Evolutionary conservation across 2,797 vertebrate genomes (phyloP).

Genomic region (Sebastes trivittatus): DNA sequence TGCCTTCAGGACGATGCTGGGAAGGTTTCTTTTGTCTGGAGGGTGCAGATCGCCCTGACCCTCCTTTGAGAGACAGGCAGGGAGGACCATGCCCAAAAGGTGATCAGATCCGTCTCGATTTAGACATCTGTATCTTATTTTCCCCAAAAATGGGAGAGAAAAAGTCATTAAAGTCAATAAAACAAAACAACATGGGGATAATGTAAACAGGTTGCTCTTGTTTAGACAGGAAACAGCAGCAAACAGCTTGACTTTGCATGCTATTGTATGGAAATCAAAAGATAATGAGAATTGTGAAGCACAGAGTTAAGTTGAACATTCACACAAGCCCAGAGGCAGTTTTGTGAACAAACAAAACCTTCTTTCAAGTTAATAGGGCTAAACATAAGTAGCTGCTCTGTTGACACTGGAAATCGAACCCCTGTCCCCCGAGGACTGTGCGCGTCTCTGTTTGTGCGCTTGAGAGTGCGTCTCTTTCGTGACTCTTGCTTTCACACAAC

Average conservation of each 20-base stretch:
- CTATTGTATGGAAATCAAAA: background rate
- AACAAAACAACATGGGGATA: background rate
- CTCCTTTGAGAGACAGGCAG: slow-evolving; percentile 63
- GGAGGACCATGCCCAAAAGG: slow-evolving; percentile 88
- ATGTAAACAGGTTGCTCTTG: background rate
- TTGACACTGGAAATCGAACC: slow-evolving; percentile 56
- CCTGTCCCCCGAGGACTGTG: slow-evolving; percentile 19
- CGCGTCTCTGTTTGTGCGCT: slow-evolving; percentile 16
- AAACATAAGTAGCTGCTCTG: slow-evolving; percentile 52
- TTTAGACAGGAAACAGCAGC: background rate
- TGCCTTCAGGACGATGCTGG: slow-evolving; percentile 84
- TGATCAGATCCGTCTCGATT: slow-evolving; percentile 41
- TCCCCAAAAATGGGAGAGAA: background rate
- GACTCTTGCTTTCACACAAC: slow-evolving; percentile 50
- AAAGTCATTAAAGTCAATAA: background rate
- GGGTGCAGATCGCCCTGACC: slow-evolving; percentile 77
- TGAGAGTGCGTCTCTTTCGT: slow-evolving; percentile 42
- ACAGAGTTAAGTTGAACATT: slow-evolving; percentile 10
- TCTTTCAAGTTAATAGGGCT: slow-evolving; percentile 41
- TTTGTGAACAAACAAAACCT: slow-evolving; percentile 41
- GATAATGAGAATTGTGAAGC: background rate
- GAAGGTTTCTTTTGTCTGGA: slow-evolving; percentile 86
- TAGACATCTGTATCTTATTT: background rate
- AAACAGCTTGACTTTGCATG: background rate
- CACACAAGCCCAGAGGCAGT: slow-evolving; percentile 19